Conservation (phyloP, 1,140 invertebrate species). For the Samia ricini region DNA sequence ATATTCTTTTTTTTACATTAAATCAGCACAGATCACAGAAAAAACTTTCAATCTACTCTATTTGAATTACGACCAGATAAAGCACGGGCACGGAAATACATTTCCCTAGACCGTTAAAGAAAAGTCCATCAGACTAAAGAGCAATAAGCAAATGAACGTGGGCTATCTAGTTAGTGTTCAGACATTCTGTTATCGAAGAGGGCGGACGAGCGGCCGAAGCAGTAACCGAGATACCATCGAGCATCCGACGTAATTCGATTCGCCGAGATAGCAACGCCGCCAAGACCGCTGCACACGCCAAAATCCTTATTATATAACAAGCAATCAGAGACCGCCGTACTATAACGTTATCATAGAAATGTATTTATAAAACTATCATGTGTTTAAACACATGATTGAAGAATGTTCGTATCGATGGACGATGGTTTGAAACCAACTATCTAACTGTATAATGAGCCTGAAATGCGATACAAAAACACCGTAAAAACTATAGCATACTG, state of each 20-base stretch:
- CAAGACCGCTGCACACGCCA: conserved; percentile 20
- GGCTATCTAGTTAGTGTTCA: conserved; percentile 47
- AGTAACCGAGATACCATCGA: conserved; percentile 49
- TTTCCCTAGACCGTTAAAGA: conserved; percentile 43
- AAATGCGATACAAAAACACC: too few species aligned
- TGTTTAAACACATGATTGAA: background rate
- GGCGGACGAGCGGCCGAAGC: conserved; percentile 38
- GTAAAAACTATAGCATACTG: too few species aligned
- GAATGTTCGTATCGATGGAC: too few species aligned
- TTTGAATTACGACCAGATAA: conserved; percentile 39
- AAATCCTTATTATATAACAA: conserved; percentile 18
- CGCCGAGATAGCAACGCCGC: conserved; percentile 27
- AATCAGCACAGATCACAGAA: background rate
- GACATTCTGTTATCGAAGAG: conserved; percentile 51
- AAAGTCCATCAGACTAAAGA: conserved; percentile 44
- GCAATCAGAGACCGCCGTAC: conserved; percentile 4
- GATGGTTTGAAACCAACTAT: too few species aligned
- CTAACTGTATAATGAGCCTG: too few species aligned
- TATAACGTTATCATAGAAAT: conserved; percentile 8
- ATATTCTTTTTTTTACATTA: too few species aligned
- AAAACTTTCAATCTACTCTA: background rate
- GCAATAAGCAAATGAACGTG: conserved; percentile 60
- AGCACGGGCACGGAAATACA: conserved; percentile 43
- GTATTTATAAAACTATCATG: background rate
- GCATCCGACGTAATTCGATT: conserved; percentile 57